Evolutionary conservation across 1,140 invertebrate genomes (phyloP).

Genomic region (Lucilia cuprina): DNA sequence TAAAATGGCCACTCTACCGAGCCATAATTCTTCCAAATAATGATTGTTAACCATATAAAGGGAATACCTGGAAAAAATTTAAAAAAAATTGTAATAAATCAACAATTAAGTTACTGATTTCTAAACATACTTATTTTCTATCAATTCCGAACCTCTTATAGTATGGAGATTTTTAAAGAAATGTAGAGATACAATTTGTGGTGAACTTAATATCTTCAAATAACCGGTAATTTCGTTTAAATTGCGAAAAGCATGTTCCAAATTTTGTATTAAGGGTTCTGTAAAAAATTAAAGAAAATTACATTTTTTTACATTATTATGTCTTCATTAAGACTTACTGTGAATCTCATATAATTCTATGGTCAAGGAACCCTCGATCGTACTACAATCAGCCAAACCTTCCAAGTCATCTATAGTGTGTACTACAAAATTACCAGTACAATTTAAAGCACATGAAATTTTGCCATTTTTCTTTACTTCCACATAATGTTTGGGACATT

Average conservation of each 20-base stretch:
- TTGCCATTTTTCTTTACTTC: constrained; percentile 36
- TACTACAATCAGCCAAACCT: constrained; percentile 47
- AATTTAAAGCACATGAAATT: constrained; percentile 45
- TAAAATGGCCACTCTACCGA: constrained; percentile 69
- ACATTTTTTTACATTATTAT: neutral
- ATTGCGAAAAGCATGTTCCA: constrained; percentile 76
- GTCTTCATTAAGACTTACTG: constrained; percentile 39
- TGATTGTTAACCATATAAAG: constrained; percentile 85
- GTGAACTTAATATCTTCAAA: constrained; percentile 79
- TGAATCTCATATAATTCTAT: constrained; percentile 50
- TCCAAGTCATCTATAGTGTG: constrained; percentile 42
- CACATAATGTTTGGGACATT: constrained; percentile 50
- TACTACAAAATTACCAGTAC: constrained; percentile 47
- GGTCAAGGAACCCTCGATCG: constrained; percentile 51
- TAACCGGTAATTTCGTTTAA: constrained; percentile 82
- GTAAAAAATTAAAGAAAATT: neutral
- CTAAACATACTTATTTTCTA: constrained; percentile 49
- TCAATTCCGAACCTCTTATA: constrained; percentile 49
- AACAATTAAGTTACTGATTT: neutral
- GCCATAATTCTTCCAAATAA: constrained; percentile 90
- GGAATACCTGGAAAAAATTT: constrained; percentile 65
- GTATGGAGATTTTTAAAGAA: constrained; percentile 70
- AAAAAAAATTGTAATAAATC: neutral
- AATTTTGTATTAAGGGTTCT: constrained; percentile 51
- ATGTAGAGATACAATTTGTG: constrained; percentile 77